Conservation (phyloP, 2,113 vertebrate genomes). For the Damaliscus lunatus region DNA sequence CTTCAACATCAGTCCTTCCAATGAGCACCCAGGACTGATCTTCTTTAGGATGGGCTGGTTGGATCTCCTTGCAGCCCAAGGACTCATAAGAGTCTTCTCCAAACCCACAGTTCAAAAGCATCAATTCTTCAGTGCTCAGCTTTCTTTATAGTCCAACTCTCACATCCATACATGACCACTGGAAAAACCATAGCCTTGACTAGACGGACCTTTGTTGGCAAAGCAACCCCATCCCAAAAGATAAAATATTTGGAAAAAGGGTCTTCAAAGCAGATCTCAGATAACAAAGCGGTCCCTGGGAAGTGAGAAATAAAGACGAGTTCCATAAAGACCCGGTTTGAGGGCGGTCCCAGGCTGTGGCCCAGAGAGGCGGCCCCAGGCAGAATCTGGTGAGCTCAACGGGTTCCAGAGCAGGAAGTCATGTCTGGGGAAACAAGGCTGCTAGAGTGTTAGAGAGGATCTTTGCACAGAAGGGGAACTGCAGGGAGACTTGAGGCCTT, state of each 20-base stretch:
- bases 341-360: not conserved
- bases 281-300: not conserved
- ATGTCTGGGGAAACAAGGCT: not conserved
- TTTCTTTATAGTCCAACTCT: not conserved
- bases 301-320: not conserved
- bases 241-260: not conserved
- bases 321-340: rapidly evolving
- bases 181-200: not conserved
- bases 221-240: not conserved
- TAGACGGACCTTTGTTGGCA: not conserved
- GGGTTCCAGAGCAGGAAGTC: not conserved
- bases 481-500: not conserved
- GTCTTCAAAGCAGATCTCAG: not conserved
- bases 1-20: not conserved
- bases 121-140: not conserved
- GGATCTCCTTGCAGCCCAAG: not conserved
- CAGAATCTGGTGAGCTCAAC: not conserved
- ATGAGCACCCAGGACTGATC: not conserved
- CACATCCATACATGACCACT: not conserved
- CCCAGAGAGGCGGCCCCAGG: not conserved
- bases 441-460: not conserved
- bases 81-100: not conserved
- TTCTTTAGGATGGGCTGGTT: not conserved
- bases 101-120: not conserved
- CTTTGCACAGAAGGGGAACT: not conserved